Base-by-base conservation (phyloP, 2,113 vertebrate genomes). In the Bombycilla garrulus region DNA sequence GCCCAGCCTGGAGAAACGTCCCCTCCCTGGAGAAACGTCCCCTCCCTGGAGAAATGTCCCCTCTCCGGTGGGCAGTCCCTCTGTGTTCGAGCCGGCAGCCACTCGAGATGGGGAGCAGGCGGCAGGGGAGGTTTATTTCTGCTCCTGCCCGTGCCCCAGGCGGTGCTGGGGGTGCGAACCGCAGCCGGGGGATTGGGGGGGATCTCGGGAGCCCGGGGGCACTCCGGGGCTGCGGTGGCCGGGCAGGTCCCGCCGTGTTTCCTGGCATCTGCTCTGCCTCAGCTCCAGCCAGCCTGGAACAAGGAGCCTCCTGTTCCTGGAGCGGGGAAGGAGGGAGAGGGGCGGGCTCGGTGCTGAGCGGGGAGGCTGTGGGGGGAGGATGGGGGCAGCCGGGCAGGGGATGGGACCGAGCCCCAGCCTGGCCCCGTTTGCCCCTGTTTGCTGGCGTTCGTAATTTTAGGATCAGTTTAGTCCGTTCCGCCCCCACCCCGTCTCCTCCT, bases 221-320 rank as follows among this genome's bases (percentile, higher is more conserved):
- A 25, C 23, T 12, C 11, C 18, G 9, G 9, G n/a, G 15, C 23
- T 4, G 2, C 47, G 51, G 26, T 53, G 64, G 57, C n/a, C 17
- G 42, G 15, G 44, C 48, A 74, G 38, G 38, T 35, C 62, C 67
- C 6, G 4, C 45, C 1, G 12, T 18, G 11, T 79, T 94, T 91
- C 74, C 94, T 88, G 88, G 81, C 91, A 65, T 96, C 64, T 89
- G 66, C 62, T 87, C 15, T 53, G 86, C 51, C 19, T 70, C 4
- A 65, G 47, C 85, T 56, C 51, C 80, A 56, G 83, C 5, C 95
- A 19, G 89, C 69, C 67, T 1, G 3, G 76, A 88, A 94, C 93
- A 93, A 94, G 90, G 86, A 92, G 95, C 50, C 70, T 69, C 25
- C 88, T 93, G 94, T 95, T 96, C 25, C 66, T 44, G 4, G 42